phyloP scores from a whole-genome alignment of 2,888 invertebrate genomes.

The Meghimatium bilineatum region DNA sequence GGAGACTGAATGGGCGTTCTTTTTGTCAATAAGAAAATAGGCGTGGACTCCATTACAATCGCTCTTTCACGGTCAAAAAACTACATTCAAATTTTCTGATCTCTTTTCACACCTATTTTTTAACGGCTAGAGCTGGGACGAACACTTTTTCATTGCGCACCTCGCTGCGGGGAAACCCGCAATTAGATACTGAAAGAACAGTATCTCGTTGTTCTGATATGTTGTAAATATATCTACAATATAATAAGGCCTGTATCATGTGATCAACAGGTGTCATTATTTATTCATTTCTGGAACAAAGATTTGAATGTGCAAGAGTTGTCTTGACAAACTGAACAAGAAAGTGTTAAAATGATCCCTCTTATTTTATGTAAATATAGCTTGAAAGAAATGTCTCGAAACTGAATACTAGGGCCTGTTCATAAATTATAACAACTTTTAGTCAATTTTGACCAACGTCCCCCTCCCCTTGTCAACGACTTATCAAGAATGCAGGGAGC shows the following conservation, averaged over 20 bases:
- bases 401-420: no score
- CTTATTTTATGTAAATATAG: no score
- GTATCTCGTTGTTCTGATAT: slow-evolving; percentile 10
- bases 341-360: not conserved
- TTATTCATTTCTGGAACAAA: not conserved
- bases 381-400: no score
- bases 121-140: not conserved
- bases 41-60: not conserved
- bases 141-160: not conserved
- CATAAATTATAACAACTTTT: no score
- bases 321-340: not conserved
- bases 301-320: not conserved
- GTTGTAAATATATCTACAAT: slow-evolving; percentile 24
- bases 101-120: not conserved
- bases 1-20: not conserved
- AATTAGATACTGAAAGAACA: slow-evolving; percentile 11
- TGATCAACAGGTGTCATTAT: not conserved
- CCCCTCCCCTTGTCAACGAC: no score
- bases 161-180: not conserved
- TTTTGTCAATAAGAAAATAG: not conserved
- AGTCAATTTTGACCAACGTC: no score
- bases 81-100: not conserved
- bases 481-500: no score
- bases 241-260: slow-evolving; percentile 19
- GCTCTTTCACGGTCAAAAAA: not conserved